phyloP scores from a whole-genome alignment of 1,140 invertebrate species.

The Rhopalosiphum maidis region DNA sequence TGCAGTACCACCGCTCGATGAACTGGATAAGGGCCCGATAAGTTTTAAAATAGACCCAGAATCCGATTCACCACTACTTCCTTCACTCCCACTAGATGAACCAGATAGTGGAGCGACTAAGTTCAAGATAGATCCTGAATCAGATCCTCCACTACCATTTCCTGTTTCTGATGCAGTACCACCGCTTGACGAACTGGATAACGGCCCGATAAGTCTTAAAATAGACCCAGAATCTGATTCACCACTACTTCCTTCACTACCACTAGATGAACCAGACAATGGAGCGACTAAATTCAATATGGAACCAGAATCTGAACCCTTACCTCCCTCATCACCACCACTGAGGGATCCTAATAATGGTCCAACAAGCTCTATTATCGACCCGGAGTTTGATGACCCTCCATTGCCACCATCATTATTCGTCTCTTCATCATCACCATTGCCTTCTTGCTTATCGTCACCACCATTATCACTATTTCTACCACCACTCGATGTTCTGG shows the following conservation, averaged over 20 bases:
- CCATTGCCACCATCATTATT: neutral
- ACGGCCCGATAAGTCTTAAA: neutral
- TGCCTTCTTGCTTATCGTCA: neutral
- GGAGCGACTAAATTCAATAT: constrained; percentile 59
- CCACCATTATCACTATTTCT: neutral
- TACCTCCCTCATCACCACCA: constrained; percentile 31
- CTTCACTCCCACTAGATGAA: too few species aligned
- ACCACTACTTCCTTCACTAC: constrained; percentile 36
- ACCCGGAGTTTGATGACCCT: constrained; percentile 52
- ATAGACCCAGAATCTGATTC: neutral
- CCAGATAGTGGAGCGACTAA: too few species aligned
- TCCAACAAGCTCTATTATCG: constrained; percentile 58
- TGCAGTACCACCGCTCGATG: constrained; percentile 9
- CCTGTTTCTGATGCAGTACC: neutral
- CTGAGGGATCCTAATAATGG: constrained; percentile 58
- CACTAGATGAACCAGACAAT: constrained; percentile 58
- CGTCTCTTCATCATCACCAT: neutral
- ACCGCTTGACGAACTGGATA: neutral
- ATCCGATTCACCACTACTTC: constrained; percentile 52
- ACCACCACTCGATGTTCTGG: constrained; percentile 58
- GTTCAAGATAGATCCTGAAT: constrained; percentile 56
- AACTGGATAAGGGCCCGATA: constrained; percentile 58
- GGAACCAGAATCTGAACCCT: constrained; percentile 58
- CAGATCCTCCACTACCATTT: constrained; percentile 53
- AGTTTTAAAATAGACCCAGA: constrained; percentile 58